A percentile compares a stretch with the other conserved stretches of the same genome.
Evolutionary conservation across 2,888 invertebrate genomes (phyloP).

Genomic region (Acleris literana): DNA sequence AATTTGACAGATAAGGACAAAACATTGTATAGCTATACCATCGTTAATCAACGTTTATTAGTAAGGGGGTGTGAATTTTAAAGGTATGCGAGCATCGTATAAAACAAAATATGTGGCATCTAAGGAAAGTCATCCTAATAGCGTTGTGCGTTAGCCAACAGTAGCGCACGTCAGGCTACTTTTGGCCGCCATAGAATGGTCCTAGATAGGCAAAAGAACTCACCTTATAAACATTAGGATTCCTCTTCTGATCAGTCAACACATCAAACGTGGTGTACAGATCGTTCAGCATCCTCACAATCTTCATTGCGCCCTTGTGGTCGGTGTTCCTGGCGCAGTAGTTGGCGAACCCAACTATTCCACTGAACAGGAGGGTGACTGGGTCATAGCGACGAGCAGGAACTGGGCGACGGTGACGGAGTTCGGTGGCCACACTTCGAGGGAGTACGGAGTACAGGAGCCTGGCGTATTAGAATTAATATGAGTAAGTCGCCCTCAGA

Average conservation of each 20-base stretch:
- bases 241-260: conserved; percentile 94
- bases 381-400: conserved; percentile 94
- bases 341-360: conserved; percentile 93
- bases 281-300: conserved; percentile 96
- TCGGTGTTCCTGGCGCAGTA: conserved; percentile 96
- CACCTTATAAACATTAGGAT: conserved; percentile 98
- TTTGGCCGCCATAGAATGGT: neutral
- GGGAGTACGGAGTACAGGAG: conserved; percentile 97
- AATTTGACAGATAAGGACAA: too few relatives aligned
- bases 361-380: conserved; percentile 96
- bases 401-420: conserved; percentile 95
- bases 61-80: too few relatives aligned
- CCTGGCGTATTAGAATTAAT: conserved; percentile 73
- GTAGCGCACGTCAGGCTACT: too few relatives aligned
- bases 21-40: too few relatives aligned
- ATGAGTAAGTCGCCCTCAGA: too few relatives aligned
- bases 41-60: too few relatives aligned
- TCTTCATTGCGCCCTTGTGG: conserved; percentile 97
- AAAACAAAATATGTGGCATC: too few relatives aligned
- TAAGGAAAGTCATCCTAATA: too few relatives aligned
- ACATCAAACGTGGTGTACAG: conserved; percentile 97
- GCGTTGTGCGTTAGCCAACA: too few relatives aligned
- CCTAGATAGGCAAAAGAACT: neutral
- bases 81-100: too few relatives aligned
- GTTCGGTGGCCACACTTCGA: conserved; percentile 96